Evolutionary conservation across 2,113 vertebrate genomes (phyloP).

Genomic region (Natator depressus): DNA sequence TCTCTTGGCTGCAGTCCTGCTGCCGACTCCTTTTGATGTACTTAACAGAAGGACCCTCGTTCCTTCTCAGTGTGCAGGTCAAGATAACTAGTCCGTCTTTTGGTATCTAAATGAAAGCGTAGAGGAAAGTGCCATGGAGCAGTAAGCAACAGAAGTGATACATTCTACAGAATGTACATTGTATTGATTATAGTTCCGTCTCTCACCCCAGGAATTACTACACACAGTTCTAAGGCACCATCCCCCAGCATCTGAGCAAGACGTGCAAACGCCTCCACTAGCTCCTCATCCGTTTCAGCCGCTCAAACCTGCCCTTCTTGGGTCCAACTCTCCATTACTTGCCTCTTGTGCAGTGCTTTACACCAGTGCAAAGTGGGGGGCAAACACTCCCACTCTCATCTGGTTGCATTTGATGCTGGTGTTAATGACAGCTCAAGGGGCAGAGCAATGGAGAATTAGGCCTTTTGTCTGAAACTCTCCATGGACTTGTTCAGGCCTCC

Average conservation of each 20-base stretch:
- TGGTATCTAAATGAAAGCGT: rapidly evolving
- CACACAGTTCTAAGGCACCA: background rate
- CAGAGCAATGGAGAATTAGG: background rate
- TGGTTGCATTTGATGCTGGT: background rate
- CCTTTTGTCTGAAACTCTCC: background rate
- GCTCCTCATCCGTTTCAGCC: background rate
- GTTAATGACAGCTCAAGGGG: background rate
- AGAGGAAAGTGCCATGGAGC: background rate
- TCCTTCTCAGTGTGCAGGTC: background rate
- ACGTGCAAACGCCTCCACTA: background rate
- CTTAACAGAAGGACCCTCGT: background rate
- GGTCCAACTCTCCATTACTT: too few species aligned
- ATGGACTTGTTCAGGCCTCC: background rate
- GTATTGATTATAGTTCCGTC: background rate
- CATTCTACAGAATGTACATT: background rate
- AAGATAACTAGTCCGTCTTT: background rate
- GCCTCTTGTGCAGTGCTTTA: background rate
- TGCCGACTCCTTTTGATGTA: background rate
- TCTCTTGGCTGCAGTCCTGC: background rate
- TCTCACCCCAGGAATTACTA: background rate
- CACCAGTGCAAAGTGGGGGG: background rate
- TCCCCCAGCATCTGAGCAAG: background rate
- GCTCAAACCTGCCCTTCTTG: background rate
- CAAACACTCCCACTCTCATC: background rate
- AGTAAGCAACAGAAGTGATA: background rate